Base-by-base conservation (phyloP, 2,113 vertebrate species). In the Erythrocercus mccallii region DNA sequence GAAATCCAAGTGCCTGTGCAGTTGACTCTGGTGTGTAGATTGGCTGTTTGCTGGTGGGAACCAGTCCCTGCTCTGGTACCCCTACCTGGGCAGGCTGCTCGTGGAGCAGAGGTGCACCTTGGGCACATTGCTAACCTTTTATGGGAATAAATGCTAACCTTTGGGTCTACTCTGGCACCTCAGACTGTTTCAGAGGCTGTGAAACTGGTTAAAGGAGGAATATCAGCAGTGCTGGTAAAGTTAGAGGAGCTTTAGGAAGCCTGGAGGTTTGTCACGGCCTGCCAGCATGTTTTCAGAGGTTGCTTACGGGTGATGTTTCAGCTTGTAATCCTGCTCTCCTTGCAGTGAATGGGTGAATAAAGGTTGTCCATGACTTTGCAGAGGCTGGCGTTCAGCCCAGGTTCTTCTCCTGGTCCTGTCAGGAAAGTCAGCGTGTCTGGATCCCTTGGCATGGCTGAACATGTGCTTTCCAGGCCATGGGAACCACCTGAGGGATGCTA, bases 401-500 rank as follows among this genome's bases (percentile, higher is more conserved):
- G 13, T 57, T 80, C 40, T 87, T 56, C 19, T 70, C 24, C n/a
- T 0, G 2, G 3, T 80, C 27, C 7, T 1, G 0, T 61, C 42
- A 61, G 77, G 20, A 21, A 51, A 44, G n/a, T 44, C 3, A 0
- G 28, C 7, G 0, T 15, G 23, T 42, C 58, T 85, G 37, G 44
- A n/a, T 38, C 33, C 12, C 37, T 74, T 85, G 44, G 37, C 5
- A 0, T 48, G 61, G 70, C 40, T 79, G 42, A 18, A 19, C 0
- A 0, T 23, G 37, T 16, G 21, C 13, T 51, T 64, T 64, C 10
- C 60, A 48, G 35, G 17, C 40, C 5, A 0, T 1, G 2, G n/a
- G 30, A 12, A 0, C 31, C 20, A 28, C 50, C 53, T 40, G 72
- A 18, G 54, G 3, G 14, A 4, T 61, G 58, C 5, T 4, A 4